These are phyloP conservation scores for Lasioglossum malachurum DNA, from an alignment of 2,888 invertebrate genomes.

Conservation along the genomic window DNA sequence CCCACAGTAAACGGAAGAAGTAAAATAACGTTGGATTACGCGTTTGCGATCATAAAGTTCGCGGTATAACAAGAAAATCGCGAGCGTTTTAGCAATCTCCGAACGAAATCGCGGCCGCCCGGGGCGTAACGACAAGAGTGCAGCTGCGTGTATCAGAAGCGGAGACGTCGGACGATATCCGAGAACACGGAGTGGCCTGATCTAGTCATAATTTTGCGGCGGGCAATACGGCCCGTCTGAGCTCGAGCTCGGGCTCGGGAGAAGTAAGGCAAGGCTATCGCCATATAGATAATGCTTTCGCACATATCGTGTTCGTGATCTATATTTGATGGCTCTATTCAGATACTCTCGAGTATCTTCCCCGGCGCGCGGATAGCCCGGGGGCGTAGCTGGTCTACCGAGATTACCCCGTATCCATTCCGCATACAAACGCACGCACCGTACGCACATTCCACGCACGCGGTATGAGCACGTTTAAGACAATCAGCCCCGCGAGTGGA, in stretches of 20 bases:
- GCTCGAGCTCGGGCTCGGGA: slow-evolving; percentile 21
- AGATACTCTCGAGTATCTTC: slow-evolving; percentile 70
- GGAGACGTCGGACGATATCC: neutral
- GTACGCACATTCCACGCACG: slow-evolving; percentile 51
- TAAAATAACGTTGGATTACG: neutral
- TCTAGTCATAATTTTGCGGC: slow-evolving; percentile 43
- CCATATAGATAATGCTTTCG: slow-evolving; percentile 71
- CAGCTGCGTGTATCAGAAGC: neutral
- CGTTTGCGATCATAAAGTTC: neutral
- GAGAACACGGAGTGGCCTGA: slow-evolving; percentile 3
- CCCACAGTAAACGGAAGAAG: neutral
- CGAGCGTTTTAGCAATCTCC: neutral
- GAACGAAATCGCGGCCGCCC: neutral
- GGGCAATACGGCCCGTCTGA: slow-evolving; percentile 36
- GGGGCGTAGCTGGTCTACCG: slow-evolving; percentile 48
- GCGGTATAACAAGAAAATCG: neutral
- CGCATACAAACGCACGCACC: slow-evolving; percentile 15
- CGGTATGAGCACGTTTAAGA: slow-evolving; percentile 21
- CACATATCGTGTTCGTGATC: slow-evolving; percentile 73
- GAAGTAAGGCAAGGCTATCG: slow-evolving; percentile 51
- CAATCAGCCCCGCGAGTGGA: slow-evolving; percentile 29
- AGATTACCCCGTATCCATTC: slow-evolving; percentile 51
- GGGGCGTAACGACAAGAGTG: neutral
- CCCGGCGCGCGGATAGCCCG: slow-evolving; percentile 51
- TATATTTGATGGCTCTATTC: slow-evolving; percentile 78